Evolutionary conservation across 2,797 vertebrate genomes (phyloP).

Genomic region (Myiotriccus ornatus): DNA sequence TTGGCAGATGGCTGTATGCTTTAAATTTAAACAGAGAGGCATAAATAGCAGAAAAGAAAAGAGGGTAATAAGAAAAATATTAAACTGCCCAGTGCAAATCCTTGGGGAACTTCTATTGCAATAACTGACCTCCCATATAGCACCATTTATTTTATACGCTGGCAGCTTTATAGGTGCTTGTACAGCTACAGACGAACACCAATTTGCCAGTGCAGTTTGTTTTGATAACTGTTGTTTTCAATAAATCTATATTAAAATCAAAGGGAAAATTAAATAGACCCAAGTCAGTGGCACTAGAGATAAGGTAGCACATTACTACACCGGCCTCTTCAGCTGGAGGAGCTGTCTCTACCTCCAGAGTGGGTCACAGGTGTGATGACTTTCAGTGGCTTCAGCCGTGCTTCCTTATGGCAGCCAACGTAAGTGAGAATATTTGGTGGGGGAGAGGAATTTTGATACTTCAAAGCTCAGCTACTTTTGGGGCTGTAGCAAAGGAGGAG

Average conservation of each 20-base stretch:
- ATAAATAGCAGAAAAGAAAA: conserved; percentile 81
- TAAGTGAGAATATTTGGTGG: background rate
- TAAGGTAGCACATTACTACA: conserved; percentile 76
- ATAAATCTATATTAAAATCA: conserved; percentile 89
- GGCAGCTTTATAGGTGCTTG: conserved; percentile 86
- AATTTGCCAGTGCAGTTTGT: conserved; percentile 84
- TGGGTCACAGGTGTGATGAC: conserved; percentile 59
- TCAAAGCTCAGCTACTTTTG: background rate
- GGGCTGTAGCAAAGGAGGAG: background rate
- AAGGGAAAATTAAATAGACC: conserved; percentile 83
- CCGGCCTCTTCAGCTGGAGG: conserved; percentile 56
- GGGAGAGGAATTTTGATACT: background rate
- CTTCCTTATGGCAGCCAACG: background rate
- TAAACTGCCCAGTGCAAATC: conserved; percentile 79
- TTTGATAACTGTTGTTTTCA: conserved; percentile 85
- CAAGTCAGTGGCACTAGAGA: conserved; percentile 73
- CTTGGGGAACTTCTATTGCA: conserved; percentile 77
- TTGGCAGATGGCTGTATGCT: conserved; percentile 71
- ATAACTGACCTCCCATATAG: conserved; percentile 83
- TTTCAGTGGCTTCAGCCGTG: background rate
- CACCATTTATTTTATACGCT: conserved; percentile 78
- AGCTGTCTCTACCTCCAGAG: conserved; percentile 49
- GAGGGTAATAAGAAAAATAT: conserved; percentile 84
- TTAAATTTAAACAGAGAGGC: conserved; percentile 77
- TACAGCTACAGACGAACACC: conserved; percentile 82